Percentiles rank a stretch among this genome's conserved stretches.
Evolutionary conservation across 2,113 vertebrate species (phyloP).

Genomic region (Cyprinodon variegatus): DNA sequence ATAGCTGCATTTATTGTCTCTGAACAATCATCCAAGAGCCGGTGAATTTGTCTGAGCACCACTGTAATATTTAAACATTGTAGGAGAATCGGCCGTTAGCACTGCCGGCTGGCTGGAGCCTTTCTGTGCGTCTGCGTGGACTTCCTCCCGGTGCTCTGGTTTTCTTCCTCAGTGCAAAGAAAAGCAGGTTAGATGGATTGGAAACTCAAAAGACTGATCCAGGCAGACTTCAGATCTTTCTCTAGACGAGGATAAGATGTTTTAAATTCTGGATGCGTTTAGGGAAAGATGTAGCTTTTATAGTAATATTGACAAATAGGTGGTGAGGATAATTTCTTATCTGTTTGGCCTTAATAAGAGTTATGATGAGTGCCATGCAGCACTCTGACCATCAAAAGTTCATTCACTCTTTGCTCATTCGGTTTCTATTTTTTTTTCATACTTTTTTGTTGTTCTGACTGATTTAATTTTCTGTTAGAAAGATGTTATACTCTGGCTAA

Average conservation of each 20-base stretch:
- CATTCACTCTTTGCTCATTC: neutral
- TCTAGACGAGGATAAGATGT: neutral
- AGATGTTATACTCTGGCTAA: neutral
- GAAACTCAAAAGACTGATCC: neutral
- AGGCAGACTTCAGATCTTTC: neutral
- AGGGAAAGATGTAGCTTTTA: constrained; percentile 8
- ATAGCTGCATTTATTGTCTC: too few species aligned
- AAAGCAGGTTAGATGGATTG: neutral
- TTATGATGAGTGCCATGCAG: too few species aligned
- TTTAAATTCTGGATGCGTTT: constrained; percentile 12
- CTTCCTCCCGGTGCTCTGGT: constrained; percentile 1
- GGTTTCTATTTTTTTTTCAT: neutral
- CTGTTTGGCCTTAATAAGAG: too few species aligned
- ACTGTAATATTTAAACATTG: constrained; percentile 8
- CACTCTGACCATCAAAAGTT: too few species aligned
- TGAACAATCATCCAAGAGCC: too few species aligned
- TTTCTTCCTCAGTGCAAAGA: constrained; percentile 13
- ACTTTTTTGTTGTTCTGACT: neutral
- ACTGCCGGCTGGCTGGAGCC: neutral
- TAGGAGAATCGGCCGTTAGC: neutral
- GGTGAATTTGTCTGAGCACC: neutral
- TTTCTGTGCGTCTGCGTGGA: neutral
- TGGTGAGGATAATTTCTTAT: too few species aligned
- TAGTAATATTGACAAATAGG: neutral
- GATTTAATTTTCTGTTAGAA: neutral